A percentile compares a stretch with the other conserved stretches of the same genome.
Evolutionary conservation across 2,797 vertebrate species (phyloP).

Genomic region (Syngnathus acus): DNA sequence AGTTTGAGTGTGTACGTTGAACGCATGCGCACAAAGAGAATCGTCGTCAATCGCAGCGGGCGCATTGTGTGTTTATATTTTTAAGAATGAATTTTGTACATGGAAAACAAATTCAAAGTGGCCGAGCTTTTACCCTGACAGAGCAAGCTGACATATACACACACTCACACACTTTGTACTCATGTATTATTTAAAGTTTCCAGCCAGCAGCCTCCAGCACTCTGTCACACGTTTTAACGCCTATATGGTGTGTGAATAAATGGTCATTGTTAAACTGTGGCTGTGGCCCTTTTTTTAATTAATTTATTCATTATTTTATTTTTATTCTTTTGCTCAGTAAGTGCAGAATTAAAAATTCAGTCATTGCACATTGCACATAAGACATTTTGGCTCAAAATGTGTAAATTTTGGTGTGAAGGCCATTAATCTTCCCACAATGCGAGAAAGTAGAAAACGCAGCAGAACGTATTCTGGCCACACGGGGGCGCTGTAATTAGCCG

Average conservation of each 20-base stretch:
- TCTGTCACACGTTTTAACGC: conserved; percentile 52
- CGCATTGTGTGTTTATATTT: conserved; percentile 5
- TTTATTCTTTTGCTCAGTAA: neutral
- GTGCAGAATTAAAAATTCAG: no score
- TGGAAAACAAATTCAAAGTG: neutral
- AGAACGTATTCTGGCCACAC: conserved; percentile 3
- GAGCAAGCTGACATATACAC: conserved; percentile 10
- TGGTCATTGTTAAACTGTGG: conserved; percentile 55
- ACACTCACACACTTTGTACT: conserved; percentile 26
- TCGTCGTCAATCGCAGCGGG: neutral
- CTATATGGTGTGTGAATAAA: conserved; percentile 65
- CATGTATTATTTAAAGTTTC: conserved; percentile 43
- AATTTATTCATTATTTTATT: neutral
- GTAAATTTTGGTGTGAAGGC: no score
- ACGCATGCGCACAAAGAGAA: conserved; percentile 5
- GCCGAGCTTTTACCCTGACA: conserved; percentile 7
- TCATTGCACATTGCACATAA: no score
- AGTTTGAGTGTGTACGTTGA: neutral
- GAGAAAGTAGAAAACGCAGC: neutral
- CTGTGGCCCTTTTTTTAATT: conserved; percentile 15
- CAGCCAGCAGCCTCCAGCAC: conserved; percentile 28
- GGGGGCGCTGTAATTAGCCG: conserved; percentile 22
- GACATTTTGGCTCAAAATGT: no score
- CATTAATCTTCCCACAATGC: no score
- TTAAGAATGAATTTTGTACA: conserved; percentile 4